These are phyloP conservation scores for Diphyllodes magnificus DNA, from an alignment of 2,113 vertebrate genomes.

Conservation along the genomic window DNA sequence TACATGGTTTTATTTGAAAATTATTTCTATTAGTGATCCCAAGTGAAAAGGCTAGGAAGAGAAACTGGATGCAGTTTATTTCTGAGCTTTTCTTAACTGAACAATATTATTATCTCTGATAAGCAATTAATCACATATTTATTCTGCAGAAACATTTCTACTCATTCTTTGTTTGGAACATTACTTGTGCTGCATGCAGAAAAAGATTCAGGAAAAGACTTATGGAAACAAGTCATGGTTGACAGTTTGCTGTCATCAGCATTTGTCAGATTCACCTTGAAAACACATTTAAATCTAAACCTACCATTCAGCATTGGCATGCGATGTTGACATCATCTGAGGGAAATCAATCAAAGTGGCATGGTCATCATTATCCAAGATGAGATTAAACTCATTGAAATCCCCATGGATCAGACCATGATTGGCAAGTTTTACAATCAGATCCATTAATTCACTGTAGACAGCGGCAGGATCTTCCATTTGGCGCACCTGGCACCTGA, in stretches of 20 bases:
- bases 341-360: slow-evolving; percentile 98
- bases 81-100: background rate
- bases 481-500: slow-evolving; percentile 86
- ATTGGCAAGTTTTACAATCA: slow-evolving; percentile 91
- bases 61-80: background rate
- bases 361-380: slow-evolving; percentile 87
- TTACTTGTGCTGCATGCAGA: background rate
- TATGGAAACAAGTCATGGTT: background rate
- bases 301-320: slow-evolving; percentile 93
- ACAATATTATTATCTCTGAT: background rate
- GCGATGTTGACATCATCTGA: slow-evolving; percentile 96
- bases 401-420: slow-evolving; percentile 96
- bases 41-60: background rate
- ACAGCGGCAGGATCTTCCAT: slow-evolving; percentile 85
- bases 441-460: slow-evolving; percentile 94
- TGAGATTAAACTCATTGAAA: slow-evolving; percentile 97
- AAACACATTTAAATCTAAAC: background rate
- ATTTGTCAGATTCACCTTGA: background rate
- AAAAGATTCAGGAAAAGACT: background rate
- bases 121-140: background rate
- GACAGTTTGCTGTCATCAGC: background rate
- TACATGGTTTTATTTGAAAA: background rate
- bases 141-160: background rate
- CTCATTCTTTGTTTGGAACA: background rate
- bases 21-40: background rate